Evolutionary conservation across 2,797 vertebrate genomes (phyloP).

Genomic region (Hipposideros larvatus): DNA sequence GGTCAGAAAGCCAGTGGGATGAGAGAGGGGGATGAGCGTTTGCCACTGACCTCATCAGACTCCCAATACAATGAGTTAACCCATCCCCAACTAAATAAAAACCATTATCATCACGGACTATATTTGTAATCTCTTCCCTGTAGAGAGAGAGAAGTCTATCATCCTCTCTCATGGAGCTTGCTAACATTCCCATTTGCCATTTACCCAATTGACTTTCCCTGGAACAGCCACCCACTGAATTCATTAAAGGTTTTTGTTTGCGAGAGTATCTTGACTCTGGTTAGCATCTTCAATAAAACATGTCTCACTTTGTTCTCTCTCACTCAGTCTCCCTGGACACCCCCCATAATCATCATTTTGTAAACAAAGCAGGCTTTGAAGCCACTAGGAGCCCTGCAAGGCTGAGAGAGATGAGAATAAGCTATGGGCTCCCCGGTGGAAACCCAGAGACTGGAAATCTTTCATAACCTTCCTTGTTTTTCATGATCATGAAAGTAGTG

Average conservation of each 20-base stretch:
- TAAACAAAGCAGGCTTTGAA: slow-evolving; percentile 80
- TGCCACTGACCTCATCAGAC: neutral
- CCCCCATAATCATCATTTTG: slow-evolving; percentile 67
- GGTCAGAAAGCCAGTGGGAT: neutral
- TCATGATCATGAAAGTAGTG: slow-evolving; percentile 38
- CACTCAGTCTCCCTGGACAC: slow-evolving; percentile 67
- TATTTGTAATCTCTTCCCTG: neutral
- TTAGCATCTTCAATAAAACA: slow-evolving; percentile 71
- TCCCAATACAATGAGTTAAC: neutral
- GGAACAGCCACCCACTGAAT: slow-evolving; percentile 4
- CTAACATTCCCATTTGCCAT: neutral
- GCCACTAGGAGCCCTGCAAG: slow-evolving; percentile 58
- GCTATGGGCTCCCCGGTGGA: slow-evolving; percentile 62
- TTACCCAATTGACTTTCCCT: slow-evolving; percentile 14
- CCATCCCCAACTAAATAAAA: neutral
- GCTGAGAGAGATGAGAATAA: slow-evolving; percentile 53
- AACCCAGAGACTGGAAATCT: slow-evolving; percentile 47
- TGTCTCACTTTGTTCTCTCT: slow-evolving; percentile 75
- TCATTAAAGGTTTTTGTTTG: slow-evolving; percentile 18
- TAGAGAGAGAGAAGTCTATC: neutral
- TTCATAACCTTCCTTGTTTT: slow-evolving; percentile 64
- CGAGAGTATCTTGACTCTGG: slow-evolving; percentile 46
- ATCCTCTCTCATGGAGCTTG: neutral
- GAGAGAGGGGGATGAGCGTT: neutral
- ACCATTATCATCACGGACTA: neutral